Base-by-base conservation (phyloP, 2,888 invertebrate genomes). In the Nesidiocoris tenuis region DNA sequence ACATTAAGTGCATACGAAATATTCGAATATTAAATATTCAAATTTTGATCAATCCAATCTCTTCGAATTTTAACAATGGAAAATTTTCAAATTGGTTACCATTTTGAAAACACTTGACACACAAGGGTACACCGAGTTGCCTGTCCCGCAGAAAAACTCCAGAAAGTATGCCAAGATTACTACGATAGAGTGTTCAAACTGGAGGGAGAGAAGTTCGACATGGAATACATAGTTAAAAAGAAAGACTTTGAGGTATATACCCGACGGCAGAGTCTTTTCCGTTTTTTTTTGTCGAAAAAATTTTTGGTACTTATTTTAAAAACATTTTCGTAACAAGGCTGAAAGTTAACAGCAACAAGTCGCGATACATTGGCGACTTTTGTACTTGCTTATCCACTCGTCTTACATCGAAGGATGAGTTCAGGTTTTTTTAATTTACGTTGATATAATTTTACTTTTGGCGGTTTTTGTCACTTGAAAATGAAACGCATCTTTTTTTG, bases 161-260 rank as follows among this genome's bases (percentile, higher is more conserved):
- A 87, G 88, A 88, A 88, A 85, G 87, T 90, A 87, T 86, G 89
- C 87, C 91, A 90, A 88, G 90, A 91, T 83, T 93, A 96, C 88
- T 90, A 97, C 88, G 89, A 89, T 84, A 92, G 94, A 89, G 93
- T 97, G 88, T 86, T 84, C 85, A 86, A 87, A 82, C 90, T 98
- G 88, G 97, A 98, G 89, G 92, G 93, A 83, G 88, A 91, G 86
- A 98, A 98, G 88, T 98, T 93, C 88, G 99, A 99, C 90, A 90
- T 98, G 90, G 98, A 99, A 89, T 92, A 93, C 89, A 88, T 94
- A 88, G 96, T 98, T 87, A 94, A 94, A 88, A 93, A 93, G 89
- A 98, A 98, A 92, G 98, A 98, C 87, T 91, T 91, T 87, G 96
- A 98, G 95, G 97, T 98, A 75, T 67, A 66, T 55, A 24, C 39